phyloP scores from a whole-genome alignment of 2,797 vertebrate species.

The Paguma larvata region DNA sequence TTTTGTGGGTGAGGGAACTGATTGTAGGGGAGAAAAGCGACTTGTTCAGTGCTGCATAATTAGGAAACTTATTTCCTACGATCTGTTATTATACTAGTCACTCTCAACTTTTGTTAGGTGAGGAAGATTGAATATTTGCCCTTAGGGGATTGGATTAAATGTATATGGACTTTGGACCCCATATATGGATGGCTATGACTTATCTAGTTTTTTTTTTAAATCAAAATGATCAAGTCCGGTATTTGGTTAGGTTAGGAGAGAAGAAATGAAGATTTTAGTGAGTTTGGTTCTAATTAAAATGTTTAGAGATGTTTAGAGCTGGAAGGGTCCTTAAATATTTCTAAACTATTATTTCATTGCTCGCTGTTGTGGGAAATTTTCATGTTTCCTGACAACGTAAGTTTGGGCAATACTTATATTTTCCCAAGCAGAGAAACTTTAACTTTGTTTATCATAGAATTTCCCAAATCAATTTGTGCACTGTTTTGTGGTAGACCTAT shows the following conservation, averaged over 20 bases:
- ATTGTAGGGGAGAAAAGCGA: neutral
- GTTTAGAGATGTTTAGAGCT: neutral
- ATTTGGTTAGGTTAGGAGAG: neutral
- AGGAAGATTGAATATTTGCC: neutral
- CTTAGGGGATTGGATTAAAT: slow-evolving; percentile 32
- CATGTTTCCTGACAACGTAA: neutral
- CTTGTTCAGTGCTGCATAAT: neutral
- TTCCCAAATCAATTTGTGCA: neutral
- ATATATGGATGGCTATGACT: neutral
- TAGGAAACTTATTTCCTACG: slow-evolving; percentile 10
- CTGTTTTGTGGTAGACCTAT: neutral
- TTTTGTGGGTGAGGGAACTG: neutral
- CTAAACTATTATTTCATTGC: neutral
- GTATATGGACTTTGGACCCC: neutral
- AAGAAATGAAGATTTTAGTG: neutral
- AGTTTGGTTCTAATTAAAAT: neutral
- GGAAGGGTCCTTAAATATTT: slow-evolving; percentile 34
- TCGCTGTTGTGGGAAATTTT: slow-evolving; percentile 15
- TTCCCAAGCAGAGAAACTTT: neutral
- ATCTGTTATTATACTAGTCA: neutral
- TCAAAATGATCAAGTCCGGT: neutral
- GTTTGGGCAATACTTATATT: neutral
- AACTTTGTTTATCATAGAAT: neutral
- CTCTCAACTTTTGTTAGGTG: neutral
- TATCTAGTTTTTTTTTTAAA: slow-evolving; percentile 13